Evolutionary conservation across 2,888 invertebrate genomes (phyloP), one percentile per base, ranked within the genome.

Genomic region (Perizoma flavofasciatum): DNA sequence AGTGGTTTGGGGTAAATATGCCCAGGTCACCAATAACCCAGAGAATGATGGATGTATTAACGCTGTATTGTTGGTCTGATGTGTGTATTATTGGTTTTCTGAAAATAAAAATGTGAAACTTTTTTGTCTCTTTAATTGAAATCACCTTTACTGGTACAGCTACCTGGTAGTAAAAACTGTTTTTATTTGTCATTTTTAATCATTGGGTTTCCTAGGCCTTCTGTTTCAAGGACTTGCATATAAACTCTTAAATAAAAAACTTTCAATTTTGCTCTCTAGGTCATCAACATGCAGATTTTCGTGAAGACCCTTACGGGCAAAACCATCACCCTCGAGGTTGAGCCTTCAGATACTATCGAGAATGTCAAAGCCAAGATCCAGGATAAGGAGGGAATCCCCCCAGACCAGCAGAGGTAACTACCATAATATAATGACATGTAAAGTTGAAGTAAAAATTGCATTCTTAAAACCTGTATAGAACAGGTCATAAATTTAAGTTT

Each of bases 31-130:
- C 0, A 99, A 99, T 88, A 98, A 99, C 91, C 99, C 99, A 0
- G 99, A 99, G 88, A 99, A 99, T 90, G 99, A 99, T 93, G 99
- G 99, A 11, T 99, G 99, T 81, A 98, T 99, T 62, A 99, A 99
- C 93, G 99, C 99, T 81, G 97, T 99, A 63, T 93, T 99, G 63
- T 93, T 99, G 84, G 97, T 99, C 68, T 99, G 94, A 95, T 54
- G 66, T 66, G 34, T 52, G 55, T 55, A 45, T 7, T 37, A n/a
- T 33, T n/a, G 3, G 4, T 10, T 33, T 58, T 45, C 9, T 59
- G 49, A 43, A 51, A 78, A 81, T 78, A 82, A 71, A 22, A 66
- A 60, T 39, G 44, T 69, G 37, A 73, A 75, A 67, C 59, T 59
- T 65, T 56, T 34, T 10, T 63, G 43, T 44, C 10, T 58, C 55